A percentile compares a stretch with the other conserved stretches of the same genome.
These are phyloP conservation scores for Fulmarus glacialis DNA, from an alignment of 2,113 vertebrate genomes.

Conservation along the genomic window DNA sequence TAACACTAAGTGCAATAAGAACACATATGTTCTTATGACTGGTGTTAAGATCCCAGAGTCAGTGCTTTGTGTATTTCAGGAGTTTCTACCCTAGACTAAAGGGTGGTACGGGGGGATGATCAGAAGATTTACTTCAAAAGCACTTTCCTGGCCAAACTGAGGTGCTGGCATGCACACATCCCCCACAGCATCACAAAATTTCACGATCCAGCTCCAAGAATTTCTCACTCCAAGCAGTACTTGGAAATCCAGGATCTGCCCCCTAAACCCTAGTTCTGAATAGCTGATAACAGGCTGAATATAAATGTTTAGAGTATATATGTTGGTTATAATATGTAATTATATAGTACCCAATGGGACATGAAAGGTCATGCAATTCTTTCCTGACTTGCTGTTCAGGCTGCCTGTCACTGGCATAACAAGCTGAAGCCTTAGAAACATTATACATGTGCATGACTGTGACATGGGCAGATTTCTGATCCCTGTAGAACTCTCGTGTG, in stretches of 20 bases:
- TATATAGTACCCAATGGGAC: not conserved
- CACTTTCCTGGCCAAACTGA: not conserved
- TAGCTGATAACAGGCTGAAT: not conserved
- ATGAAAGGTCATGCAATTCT: not conserved
- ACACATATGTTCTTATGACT: not conserved
- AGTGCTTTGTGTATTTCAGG: not conserved
- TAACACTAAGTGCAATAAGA: not conserved
- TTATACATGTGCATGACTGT: accelerated
- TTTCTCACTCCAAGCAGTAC: not conserved
- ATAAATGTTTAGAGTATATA: not conserved
- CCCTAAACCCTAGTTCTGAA: not conserved
- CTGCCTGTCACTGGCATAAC: not conserved
- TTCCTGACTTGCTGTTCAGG: not conserved
- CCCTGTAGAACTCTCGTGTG: not conserved
- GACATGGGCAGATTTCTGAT: not conserved
- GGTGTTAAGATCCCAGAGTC: not conserved
- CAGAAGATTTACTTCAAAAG: not conserved
- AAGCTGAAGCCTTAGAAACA: not conserved
- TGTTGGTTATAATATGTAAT: not conserved
- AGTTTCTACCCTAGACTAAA: not conserved
- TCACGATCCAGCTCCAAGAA: not conserved
- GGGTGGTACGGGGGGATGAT: not conserved
- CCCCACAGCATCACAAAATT: not conserved
- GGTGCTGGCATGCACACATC: not conserved
- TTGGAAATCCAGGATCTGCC: not conserved